Conservation (phyloP, 1,140 invertebrate genomes). For the Harpegnathos saltator region DNA sequence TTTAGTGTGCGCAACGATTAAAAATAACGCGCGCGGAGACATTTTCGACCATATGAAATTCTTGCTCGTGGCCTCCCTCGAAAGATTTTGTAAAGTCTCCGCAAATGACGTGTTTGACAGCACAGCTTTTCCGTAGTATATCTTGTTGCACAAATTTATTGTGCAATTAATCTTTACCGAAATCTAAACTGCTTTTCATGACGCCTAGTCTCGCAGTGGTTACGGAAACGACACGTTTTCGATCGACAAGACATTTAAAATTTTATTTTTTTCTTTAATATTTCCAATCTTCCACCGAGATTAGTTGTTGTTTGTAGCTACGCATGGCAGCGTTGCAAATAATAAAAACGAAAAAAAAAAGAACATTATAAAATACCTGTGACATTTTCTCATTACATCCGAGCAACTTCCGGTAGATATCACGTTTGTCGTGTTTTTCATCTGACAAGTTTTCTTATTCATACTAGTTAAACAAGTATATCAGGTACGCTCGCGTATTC, state of each 20-base stretch:
- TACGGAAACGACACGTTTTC: too few relatives aligned
- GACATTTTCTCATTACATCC: background rate
- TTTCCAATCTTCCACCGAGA: too few relatives aligned
- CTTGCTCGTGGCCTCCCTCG: background rate
- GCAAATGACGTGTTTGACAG: background rate
- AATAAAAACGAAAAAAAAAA: too few relatives aligned
- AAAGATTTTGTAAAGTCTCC: background rate
- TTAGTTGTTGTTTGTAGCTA: too few relatives aligned
- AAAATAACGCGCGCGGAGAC: conserved; percentile 5
- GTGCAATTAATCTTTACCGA: too few relatives aligned
- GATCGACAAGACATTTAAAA: too few relatives aligned
- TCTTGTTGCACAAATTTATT: too few relatives aligned
- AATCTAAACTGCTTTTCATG: background rate
- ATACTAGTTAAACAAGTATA: conserved; percentile 18
- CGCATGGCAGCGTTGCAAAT: too few relatives aligned
- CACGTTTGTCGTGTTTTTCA: background rate
- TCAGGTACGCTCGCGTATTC: background rate
- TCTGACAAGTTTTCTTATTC: background rate
- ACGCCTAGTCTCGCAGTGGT: too few relatives aligned
- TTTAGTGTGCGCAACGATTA: conserved; percentile 4
- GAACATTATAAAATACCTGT: too few relatives aligned
- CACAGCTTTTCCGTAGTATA: background rate
- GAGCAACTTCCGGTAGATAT: background rate
- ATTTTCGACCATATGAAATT: background rate
- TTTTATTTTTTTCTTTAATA: too few relatives aligned